These are phyloP conservation scores for Nysson spinosus DNA, from an alignment of 2,888 invertebrate genomes.

Conservation along the genomic window DNA sequence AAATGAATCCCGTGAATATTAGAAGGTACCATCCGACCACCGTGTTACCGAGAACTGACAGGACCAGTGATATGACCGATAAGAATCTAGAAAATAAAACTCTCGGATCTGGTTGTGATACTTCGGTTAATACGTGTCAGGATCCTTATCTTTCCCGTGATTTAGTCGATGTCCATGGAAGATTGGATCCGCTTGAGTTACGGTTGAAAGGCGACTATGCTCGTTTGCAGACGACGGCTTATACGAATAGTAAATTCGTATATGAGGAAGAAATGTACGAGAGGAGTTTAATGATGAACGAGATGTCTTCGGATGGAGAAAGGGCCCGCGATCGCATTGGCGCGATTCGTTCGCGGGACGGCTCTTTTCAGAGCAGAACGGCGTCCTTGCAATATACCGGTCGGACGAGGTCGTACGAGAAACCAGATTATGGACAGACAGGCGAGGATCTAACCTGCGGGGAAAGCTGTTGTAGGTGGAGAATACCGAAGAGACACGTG, in stretches of 20 bases:
- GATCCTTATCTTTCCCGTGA: slow-evolving; percentile 13
- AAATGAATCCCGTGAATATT: slow-evolving; percentile 6
- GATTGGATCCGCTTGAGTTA: slow-evolving; percentile 23
- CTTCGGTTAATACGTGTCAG: not conserved
- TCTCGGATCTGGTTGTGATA: no score
- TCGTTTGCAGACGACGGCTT: not conserved
- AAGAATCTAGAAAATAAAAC: no score
- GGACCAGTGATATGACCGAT: slow-evolving; percentile 7
- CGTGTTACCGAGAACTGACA: slow-evolving; percentile 9
- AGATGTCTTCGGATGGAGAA: not conserved
- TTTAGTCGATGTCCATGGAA: slow-evolving; percentile 3
- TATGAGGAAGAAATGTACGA: slow-evolving; percentile 10
- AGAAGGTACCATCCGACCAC: slow-evolving; percentile 11
- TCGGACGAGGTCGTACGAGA: slow-evolving; percentile 23
- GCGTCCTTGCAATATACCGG: slow-evolving; percentile 6
- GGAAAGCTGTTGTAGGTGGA: slow-evolving; percentile 64
- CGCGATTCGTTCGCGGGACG: slow-evolving; percentile 15
- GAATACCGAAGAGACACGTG: slow-evolving; percentile 64
- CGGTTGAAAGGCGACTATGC: slow-evolving; percentile 13
- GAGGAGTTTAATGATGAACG: not conserved
- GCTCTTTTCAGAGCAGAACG: not conserved
- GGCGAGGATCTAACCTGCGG: slow-evolving; percentile 60
- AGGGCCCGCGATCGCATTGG: not conserved
- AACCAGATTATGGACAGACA: slow-evolving; percentile 41
- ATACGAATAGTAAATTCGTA: no score